phyloP scores from a whole-genome alignment of 2,888 invertebrate species.

The Piscicola geometra region DNA sequence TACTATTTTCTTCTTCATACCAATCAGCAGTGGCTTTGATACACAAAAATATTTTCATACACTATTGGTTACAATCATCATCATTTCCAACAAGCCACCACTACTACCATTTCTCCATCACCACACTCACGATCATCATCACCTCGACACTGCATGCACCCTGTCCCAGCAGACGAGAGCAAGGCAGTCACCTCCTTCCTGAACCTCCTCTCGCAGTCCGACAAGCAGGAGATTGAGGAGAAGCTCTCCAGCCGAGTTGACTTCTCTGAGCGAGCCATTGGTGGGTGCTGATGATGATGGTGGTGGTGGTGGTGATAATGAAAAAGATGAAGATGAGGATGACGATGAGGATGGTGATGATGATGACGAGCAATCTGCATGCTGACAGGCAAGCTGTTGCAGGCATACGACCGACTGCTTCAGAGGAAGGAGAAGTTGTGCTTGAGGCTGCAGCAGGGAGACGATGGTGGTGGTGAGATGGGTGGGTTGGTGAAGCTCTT shows the following conservation, averaged over 20 bases:
- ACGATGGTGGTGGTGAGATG: background rate
- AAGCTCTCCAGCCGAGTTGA: constrained; percentile 87
- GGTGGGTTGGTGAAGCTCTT: background rate
- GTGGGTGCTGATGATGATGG: constrained; percentile 62
- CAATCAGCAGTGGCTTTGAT: too few relatives aligned
- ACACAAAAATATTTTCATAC: background rate
- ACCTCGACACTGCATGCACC: background rate
- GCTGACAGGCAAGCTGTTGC: constrained; percentile 64
- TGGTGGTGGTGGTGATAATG: too few relatives aligned
- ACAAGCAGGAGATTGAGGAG: constrained; percentile 91
- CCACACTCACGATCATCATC: too few relatives aligned
- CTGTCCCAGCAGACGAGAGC: constrained; percentile 70
- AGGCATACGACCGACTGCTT: constrained; percentile 89
- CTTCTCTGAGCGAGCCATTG: constrained; percentile 90
- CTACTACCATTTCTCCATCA: too few relatives aligned
- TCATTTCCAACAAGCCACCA: background rate
- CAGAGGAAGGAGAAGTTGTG: constrained; percentile 93
- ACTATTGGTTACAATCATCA: too few relatives aligned
- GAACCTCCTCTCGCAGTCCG: constrained; percentile 92
- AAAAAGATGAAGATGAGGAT: constrained; percentile 66
- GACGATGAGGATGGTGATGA: too few relatives aligned
- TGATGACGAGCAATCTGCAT: background rate
- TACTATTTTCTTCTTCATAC: background rate
- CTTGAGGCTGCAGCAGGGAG: constrained; percentile 52
- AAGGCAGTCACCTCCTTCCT: constrained; percentile 87